phyloP scores from a whole-genome alignment of 2,888 invertebrate genomes.

The Pheosia tremula region DNA sequence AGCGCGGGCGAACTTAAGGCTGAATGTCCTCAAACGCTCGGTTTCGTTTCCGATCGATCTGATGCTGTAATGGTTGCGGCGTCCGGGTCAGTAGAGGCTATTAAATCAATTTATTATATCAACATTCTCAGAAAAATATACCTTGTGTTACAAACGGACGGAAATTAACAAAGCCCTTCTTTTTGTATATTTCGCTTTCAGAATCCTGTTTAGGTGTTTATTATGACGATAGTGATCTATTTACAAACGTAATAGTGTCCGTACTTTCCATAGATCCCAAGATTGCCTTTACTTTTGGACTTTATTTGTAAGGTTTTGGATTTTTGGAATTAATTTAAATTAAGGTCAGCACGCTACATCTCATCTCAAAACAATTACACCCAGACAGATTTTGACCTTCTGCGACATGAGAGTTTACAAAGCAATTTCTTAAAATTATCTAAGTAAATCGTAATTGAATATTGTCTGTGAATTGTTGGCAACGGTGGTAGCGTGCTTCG shows the following conservation, averaged over 20 bases:
- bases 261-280: too few relatives aligned
- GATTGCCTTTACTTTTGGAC: not conserved
- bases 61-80: slow-evolving; percentile 43
- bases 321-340: not conserved
- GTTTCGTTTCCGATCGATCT: slow-evolving; percentile 71
- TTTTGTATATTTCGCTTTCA: too few relatives aligned
- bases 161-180: too few relatives aligned
- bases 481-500: not conserved
- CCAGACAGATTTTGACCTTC: not conserved
- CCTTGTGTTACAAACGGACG: too few relatives aligned
- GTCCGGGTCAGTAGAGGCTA: slow-evolving; percentile 6
- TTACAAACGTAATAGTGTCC: too few relatives aligned
- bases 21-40: slow-evolving; percentile 58
- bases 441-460: not conserved
- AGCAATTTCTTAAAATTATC: not conserved
- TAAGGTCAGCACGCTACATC: not conserved
- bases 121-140: too few relatives aligned
- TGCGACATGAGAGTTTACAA: not conserved
- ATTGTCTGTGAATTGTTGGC: not conserved
- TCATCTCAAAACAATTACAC: not conserved
- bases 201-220: too few relatives aligned
- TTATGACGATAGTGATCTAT: too few relatives aligned
- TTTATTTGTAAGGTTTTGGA: not conserved
- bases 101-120: not conserved
- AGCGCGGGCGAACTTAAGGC: slow-evolving; percentile 73